These are phyloP conservation scores for Adelognathus sp. DNA, from an alignment of 2,888 invertebrate species.

Conservation along the genomic window DNA sequence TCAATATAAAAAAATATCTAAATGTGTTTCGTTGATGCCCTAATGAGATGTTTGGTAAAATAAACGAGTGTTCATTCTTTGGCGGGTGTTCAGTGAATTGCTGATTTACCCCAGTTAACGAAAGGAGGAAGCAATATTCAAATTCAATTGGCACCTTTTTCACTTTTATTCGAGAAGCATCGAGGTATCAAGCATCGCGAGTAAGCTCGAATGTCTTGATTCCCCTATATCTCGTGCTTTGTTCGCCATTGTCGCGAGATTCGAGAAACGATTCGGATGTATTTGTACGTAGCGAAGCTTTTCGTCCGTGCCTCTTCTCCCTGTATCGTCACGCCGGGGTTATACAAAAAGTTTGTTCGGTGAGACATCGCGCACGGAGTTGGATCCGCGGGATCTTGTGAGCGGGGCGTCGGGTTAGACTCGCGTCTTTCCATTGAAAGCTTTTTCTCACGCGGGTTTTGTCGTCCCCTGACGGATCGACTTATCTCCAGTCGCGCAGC, in stretches of 20 bases:
- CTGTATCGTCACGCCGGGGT: no score
- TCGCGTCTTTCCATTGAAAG: constrained; percentile 70
- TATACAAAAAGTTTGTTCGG: constrained; percentile 59
- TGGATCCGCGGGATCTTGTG: constrained; percentile 48
- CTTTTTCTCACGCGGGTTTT: constrained; percentile 71
- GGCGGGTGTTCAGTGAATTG: no score
- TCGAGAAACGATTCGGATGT: constrained; percentile 63
- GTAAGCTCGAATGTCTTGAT: not conserved
- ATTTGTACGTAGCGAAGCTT: constrained; percentile 37
- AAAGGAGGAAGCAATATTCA: no score
- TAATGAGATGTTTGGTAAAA: no score
- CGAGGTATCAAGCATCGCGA: not conserved
- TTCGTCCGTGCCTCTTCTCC: constrained; percentile 17
- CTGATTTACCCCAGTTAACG: no score
- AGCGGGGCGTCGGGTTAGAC: constrained; percentile 38
- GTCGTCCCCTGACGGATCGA: constrained; percentile 72
- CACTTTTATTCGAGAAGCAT: not conserved
- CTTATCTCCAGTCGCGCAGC: constrained; percentile 69
- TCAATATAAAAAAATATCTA: no score
- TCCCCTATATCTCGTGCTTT: constrained; percentile 8
- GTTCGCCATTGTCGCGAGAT: constrained; percentile 55
- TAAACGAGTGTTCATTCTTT: no score
- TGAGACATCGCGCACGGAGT: no score
- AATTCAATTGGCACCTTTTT: not conserved
- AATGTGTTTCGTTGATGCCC: no score